Conservation (phyloP, 2,113 vertebrate species). For the Ctenomys sociabilis region DNA sequence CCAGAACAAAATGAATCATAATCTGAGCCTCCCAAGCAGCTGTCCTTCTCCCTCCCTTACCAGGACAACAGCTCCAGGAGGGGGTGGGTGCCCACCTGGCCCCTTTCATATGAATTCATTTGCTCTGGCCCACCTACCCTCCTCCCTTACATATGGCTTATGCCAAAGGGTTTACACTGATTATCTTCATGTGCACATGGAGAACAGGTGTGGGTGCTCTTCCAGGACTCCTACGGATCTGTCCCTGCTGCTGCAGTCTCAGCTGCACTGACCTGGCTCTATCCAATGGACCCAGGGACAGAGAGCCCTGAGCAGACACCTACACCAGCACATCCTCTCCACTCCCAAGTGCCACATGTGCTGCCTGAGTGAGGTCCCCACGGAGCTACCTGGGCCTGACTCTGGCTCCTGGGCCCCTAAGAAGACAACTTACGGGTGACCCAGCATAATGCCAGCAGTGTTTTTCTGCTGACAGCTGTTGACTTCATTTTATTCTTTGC, state of each 20-base stretch:
- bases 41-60: background rate
- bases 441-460: background rate
- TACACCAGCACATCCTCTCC: no score
- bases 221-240: rapidly evolving
- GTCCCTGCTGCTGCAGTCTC: background rate
- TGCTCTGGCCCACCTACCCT: background rate
- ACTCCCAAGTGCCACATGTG: background rate
- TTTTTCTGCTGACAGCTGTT: background rate
- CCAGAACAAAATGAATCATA: background rate
- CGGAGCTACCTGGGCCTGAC: background rate
- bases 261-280: background rate
- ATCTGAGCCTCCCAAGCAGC: background rate
- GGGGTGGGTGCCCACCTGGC: background rate
- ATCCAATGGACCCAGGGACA: background rate
- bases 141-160: background rate
- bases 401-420: background rate
- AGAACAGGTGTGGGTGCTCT: background rate
- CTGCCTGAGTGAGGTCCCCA: background rate
- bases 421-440: background rate
- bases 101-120: background rate
- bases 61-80: background rate
- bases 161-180: background rate
- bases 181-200: background rate
- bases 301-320: background rate
- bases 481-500: background rate